phyloP scores from a whole-genome alignment of 2,888 invertebrate genomes.

The Selenia dentaria region DNA sequence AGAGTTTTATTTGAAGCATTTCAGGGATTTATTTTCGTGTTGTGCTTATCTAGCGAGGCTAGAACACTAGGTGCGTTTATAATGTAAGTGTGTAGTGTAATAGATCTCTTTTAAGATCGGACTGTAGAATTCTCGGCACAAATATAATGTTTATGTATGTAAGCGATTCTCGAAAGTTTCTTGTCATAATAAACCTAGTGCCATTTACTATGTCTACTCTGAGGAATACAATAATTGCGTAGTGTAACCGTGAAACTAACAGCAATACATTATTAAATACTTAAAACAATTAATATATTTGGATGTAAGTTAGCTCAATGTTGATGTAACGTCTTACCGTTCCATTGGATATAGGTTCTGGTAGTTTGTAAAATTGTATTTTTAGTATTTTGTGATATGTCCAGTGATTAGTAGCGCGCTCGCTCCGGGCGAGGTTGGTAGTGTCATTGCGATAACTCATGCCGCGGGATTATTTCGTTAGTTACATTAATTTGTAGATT shows the following conservation, averaged over 20 bases:
- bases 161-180: conserved; percentile 60
- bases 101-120: conserved; percentile 57
- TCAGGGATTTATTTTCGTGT: conserved; percentile 75
- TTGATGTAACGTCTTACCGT: conserved; percentile 78
- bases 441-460: conserved; percentile 36
- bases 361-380: conserved; percentile 66
- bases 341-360: conserved; percentile 81
- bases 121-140: conserved; percentile 60
- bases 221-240: conserved; percentile 69
- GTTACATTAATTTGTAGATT: conserved; percentile 32
- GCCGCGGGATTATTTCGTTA: conserved; percentile 32
- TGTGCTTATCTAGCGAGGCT: conserved; percentile 81
- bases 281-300: conserved; percentile 77
- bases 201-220: conserved; percentile 76
- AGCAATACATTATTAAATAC: conserved; percentile 71
- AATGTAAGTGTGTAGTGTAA: conserved; percentile 57
- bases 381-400: conserved; percentile 81
- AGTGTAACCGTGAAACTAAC: conserved; percentile 77
- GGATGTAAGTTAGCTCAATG: conserved; percentile 82
- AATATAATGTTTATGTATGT: conserved; percentile 44
- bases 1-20: conserved; percentile 83
- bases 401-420: conserved; percentile 62
- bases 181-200: conserved; percentile 81
- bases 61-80: conserved; percentile 65
- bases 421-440: conserved; percentile 26